Conservation (phyloP, 2,797 vertebrate genomes). For the Rhabdophis nuchalis region DNA sequence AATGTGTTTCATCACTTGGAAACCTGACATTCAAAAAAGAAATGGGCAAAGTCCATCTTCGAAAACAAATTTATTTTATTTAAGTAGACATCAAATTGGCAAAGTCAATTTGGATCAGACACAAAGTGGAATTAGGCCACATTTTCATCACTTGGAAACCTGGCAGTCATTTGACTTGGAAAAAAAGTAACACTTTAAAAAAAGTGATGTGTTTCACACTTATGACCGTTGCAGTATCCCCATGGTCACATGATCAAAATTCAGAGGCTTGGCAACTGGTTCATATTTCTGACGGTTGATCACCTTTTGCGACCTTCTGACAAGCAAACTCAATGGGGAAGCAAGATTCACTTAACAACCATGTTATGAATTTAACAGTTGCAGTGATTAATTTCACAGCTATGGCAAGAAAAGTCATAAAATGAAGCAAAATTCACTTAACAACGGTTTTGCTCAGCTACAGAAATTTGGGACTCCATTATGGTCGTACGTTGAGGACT, state of each 20-base stretch:
- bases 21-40: no score
- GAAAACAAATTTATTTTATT: no score
- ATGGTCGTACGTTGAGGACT: neutral
- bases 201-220: neutral
- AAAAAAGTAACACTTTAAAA: neutral
- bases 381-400: neutral
- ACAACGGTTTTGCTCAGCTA: no score
- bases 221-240: neutral
- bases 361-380: neutral
- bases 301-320: rapidly evolving
- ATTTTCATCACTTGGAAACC: no score
- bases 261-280: neutral
- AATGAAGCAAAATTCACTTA: neutral
- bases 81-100: no score
- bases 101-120: no score
- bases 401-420: neutral
- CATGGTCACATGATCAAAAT: neutral
- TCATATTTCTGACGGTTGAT: neutral
- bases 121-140: no score
- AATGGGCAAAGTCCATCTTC: no score
- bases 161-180: neutral
- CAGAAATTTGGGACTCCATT: neutral
- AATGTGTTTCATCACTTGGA: no score
- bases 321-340: neutral
- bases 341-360: neutral